Base-by-base conservation (phyloP, 2,888 invertebrate genomes). In the Cremastinae sp. region DNA sequence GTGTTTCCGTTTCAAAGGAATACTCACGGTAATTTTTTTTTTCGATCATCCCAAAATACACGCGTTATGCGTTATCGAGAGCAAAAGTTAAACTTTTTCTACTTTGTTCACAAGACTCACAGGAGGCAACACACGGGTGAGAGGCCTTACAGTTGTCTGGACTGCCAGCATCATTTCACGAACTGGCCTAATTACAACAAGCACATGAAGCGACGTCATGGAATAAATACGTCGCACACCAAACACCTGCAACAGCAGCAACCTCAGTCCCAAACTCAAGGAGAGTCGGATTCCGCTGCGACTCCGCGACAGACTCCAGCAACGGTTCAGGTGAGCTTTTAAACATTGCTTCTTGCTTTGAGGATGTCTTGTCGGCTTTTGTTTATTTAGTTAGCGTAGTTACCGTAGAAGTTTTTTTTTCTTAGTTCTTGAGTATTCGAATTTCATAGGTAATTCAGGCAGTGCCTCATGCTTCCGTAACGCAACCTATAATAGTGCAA, bases 121-220 rank as follows among this genome's bases (percentile, higher is more conserved):
- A 92, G 94, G 73, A 90, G 95, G 10, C 94, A 94, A 80, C 95
- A 95, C 80, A 91, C 91, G 1, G 91, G 91, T 0, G 94, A 93
- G 41, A 92, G 94, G 36, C 95, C 95, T 0, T 95, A 95, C 84
- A 92, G 93, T 0, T 96, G 95, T 82, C 87, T 92, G 38, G 93
- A 93, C 78, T 96, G 95, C 83, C 93, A 93, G 68, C 93, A 93
- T 85, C 92, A 95, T 83, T 95, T 95, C 80, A 95, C 95, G 0
- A 95, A 95, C 85, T 95, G 95, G 95, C 95, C 95, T 0, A 95
- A 95, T 89, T 95, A 95, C 83, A 95, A 95, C 83, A 95, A 95
- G 82, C 95, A 95, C 85, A 95, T 95, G 94, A 95, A 95, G 88
- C 90, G 95, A 22, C 90, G 95, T 28, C 95, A 95, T 78, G 93